Conservation (phyloP, 1,140 invertebrate genomes). For the Acromyrmex charruanus region DNA sequence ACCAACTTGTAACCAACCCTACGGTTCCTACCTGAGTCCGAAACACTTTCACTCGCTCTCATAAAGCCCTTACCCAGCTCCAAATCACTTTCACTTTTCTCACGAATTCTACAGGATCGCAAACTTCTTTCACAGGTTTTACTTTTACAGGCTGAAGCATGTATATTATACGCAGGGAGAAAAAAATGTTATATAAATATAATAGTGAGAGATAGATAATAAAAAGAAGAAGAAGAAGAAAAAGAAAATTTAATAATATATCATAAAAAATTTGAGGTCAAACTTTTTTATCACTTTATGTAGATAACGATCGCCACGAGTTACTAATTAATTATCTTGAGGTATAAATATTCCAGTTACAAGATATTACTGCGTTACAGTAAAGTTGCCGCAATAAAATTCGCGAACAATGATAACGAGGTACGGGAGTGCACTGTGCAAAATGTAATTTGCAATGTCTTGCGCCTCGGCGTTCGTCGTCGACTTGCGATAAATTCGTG, state of each 20-base stretch:
- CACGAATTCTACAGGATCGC: not conserved
- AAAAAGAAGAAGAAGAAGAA: not conserved
- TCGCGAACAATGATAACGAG: slow-evolving; percentile 33
- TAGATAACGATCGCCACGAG: not conserved
- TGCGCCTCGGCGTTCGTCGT: slow-evolving; percentile 36
- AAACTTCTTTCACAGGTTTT: not conserved
- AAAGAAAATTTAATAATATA: not conserved
- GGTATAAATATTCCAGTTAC: slow-evolving; percentile 1
- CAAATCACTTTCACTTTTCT: slow-evolving; percentile 41
- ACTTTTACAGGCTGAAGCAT: not conserved
- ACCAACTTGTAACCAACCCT: not conserved
- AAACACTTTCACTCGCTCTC: slow-evolving; percentile 54
- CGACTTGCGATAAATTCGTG: slow-evolving; percentile 70
- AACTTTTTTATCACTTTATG: not conserved
- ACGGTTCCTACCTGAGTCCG: slow-evolving; percentile 35
- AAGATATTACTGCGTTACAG: not conserved
- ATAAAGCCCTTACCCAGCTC: not conserved
- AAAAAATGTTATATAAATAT: not conserved
- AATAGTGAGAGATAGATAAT: not conserved
- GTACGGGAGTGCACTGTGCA: not conserved
- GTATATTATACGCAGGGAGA: not conserved
- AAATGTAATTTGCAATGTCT: slow-evolving; percentile 59
- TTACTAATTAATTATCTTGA: slow-evolving; percentile 6
- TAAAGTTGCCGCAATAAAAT: slow-evolving; percentile 35
- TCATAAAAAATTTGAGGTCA: too few relatives aligned